Evolutionary conservation across 2,888 invertebrate species (phyloP).

Genomic region (Gymnocheta viridis): DNA sequence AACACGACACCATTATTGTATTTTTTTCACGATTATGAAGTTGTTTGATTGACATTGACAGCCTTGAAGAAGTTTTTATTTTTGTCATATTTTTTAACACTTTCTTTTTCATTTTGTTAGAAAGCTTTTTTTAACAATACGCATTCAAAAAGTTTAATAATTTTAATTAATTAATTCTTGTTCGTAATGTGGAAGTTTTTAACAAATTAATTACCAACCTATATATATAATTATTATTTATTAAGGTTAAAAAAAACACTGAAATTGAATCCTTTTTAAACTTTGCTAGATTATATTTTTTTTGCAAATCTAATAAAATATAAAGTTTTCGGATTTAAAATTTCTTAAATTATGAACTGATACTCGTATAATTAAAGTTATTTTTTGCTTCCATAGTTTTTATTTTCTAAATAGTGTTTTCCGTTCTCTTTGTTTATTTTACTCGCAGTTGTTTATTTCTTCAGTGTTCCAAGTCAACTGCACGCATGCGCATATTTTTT

Average conservation of each 20-base stretch:
- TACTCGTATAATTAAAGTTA: background rate
- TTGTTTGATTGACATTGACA: conserved; percentile 14
- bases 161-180: background rate
- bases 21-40: conserved; percentile 23
- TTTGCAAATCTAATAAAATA: background rate
- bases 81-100: conserved; percentile 56
- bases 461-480: conserved; percentile 61
- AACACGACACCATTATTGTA: conserved; percentile 69
- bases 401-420: background rate
- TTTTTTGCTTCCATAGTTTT: background rate
- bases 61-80: background rate
- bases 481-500: conserved; percentile 68
- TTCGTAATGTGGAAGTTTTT: background rate
- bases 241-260: too few species aligned
- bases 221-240: background rate
- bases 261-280: too few species aligned
- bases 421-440: conserved; percentile 24
- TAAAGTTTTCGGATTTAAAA: background rate
- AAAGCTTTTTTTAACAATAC: conserved; percentile 26
- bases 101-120: conserved; percentile 74
- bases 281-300: background rate
- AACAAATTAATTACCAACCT: background rate
- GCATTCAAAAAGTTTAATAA: background rate
- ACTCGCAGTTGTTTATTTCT: conserved; percentile 38
- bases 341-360: background rate